Base-by-base conservation (phyloP, 2,797 vertebrate genomes). In the Iguana delicatissima region DNA sequence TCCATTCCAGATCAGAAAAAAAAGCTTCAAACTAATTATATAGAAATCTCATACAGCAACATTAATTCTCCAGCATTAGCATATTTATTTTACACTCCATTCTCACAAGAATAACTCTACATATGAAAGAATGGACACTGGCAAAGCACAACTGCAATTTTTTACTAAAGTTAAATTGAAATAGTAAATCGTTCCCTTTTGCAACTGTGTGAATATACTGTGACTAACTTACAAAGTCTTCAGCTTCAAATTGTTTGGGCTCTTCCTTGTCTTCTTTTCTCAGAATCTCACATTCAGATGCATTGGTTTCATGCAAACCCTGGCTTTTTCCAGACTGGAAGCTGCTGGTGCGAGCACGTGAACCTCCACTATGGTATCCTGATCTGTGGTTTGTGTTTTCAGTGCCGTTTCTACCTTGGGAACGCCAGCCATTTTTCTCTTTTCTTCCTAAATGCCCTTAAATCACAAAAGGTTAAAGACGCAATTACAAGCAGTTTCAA, bases 201-300 rank as follows among this genome's bases (percentile, higher is more conserved):
- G 22, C 20, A 32, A 52, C 46, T 67, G 50, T 42, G 26, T n/a
- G 55, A 87, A 67, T 32, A 18, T 14, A 84, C 80, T 86, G 72
- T 55, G 22, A 50, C 87, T 83, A 92, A 89, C 98, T 97, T 97
- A 98, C 98, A 96, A 98, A 98, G 95, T 98, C 97, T 93, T 98
- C 98, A 89, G 97, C 97, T 92, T 97, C 97, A 96, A 98, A 98
- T 52, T 97, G 97, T 93, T 96, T 97, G 73, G 93, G 89, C 89
- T 93, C 90, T 94, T 97, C 96, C 52, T 95, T 95, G 74, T 96
- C 96, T 67, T 97, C 96, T 85, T 94, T 97, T 92, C 94, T 96
- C 81, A 64, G 84, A 4, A 62, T 88, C 89, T 97, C 96, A 90
- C 92, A 96, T 92, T 96, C 97, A 86, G 94, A 85, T 91, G 91